These are phyloP conservation scores for Porphyrio hochstetteri DNA, from an alignment of 2,113 vertebrate genomes.

Conservation along the genomic window DNA sequence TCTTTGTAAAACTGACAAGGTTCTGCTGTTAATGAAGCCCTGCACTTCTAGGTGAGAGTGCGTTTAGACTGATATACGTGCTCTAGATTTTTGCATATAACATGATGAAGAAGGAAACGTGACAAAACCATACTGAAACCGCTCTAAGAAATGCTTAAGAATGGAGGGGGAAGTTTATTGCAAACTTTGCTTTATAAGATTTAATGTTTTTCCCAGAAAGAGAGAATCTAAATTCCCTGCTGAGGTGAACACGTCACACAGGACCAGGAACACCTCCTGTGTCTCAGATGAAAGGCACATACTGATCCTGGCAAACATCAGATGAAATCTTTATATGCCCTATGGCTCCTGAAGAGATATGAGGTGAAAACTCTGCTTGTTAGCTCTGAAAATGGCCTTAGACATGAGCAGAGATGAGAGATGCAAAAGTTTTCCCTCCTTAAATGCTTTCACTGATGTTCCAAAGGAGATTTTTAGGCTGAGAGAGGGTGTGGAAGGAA, in stretches of 20 bases:
- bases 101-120: not conserved
- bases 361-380: not conserved
- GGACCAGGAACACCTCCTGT: not conserved
- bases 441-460: not conserved
- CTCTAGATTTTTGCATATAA: not conserved
- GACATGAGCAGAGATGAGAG: not conserved
- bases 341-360: not conserved
- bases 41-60: not conserved
- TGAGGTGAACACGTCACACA: not conserved
- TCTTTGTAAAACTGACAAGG: not conserved
- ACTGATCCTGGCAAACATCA: not conserved
- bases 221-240: not conserved
- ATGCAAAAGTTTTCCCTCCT: not conserved
- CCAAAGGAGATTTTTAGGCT: not conserved
- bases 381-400: not conserved
- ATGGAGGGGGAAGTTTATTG: not conserved
- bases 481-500: not conserved
- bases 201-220: not conserved
- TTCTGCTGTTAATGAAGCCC: accelerated
- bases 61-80: accelerated
- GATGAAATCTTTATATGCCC: not conserved
- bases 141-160: not conserved
- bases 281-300: not conserved
- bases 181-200: not conserved
- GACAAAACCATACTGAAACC: not conserved